Evolutionary conservation across 2,888 invertebrate genomes (phyloP).

Genomic region (Rhamphomyia laevipes): DNA sequence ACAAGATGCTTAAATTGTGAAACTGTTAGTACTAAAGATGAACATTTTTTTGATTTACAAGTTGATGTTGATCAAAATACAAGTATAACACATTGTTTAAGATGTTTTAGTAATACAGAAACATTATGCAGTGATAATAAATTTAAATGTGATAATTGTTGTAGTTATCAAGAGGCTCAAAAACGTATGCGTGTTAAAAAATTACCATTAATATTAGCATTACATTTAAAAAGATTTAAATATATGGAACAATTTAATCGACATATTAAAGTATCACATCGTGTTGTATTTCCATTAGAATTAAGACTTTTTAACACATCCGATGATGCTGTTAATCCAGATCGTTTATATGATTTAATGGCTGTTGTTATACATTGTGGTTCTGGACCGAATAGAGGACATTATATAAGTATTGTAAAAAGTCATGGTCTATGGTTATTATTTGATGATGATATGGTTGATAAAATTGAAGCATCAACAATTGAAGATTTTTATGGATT

Average conservation of each 20-base stretch:
- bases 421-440: constrained; percentile 98
- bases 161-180: constrained; percentile 98
- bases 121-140: constrained; percentile 98
- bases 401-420: constrained; percentile 99
- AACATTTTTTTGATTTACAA: constrained; percentile 97
- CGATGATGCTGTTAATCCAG: constrained; percentile 96
- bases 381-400: constrained; percentile 96
- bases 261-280: constrained; percentile 97
- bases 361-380: constrained; percentile 99
- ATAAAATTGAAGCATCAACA: constrained; percentile 98
- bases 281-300: constrained; percentile 98
- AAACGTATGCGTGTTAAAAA: constrained; percentile 98
- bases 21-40: constrained; percentile 98
- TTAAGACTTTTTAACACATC: constrained; percentile 95
- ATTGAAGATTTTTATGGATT: constrained; percentile 99
- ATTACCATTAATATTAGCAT: constrained; percentile 90
- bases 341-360: constrained; percentile 94
- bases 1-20: constrained; percentile 99
- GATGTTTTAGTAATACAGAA: constrained; percentile 97
- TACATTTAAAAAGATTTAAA: constrained; percentile 95
- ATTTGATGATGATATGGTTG: constrained; percentile 99
- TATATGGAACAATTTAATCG: constrained; percentile 98
- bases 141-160: constrained; percentile 98
- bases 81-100: constrained; percentile 94
- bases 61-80: constrained; percentile 99